These are phyloP conservation scores for Petrocephalus schoutedeni DNA, from an alignment of 2,797 vertebrate genomes.

Conservation along the genomic window DNA sequence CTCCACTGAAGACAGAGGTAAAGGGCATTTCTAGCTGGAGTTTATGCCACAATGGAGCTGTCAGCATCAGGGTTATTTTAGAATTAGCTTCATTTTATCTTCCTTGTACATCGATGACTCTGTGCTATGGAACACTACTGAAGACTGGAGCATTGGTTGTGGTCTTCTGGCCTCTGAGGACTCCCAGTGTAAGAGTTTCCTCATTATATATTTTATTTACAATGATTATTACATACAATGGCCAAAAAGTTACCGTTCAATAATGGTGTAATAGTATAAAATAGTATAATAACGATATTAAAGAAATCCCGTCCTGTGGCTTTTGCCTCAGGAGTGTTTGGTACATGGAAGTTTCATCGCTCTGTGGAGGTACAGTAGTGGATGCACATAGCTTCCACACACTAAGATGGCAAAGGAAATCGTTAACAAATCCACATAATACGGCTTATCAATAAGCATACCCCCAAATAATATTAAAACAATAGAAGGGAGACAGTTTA, in stretches of 20 bases:
- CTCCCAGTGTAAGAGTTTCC: not conserved
- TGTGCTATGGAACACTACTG: not conserved
- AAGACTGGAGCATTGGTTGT: not conserved
- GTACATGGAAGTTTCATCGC: conserved; percentile 5
- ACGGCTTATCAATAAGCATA: no score
- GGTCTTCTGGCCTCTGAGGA: not conserved
- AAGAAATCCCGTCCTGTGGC: not conserved
- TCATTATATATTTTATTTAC: not conserved
- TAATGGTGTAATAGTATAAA: not conserved
- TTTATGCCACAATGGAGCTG: not conserved
- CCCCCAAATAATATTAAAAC: not conserved
- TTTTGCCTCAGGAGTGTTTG: not conserved
- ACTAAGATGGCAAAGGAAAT: not conserved
- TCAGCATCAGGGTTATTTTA: not conserved
- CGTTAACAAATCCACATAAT: not conserved
- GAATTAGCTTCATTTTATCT: not conserved
- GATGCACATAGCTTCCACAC: conserved; percentile 12
- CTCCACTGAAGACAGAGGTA: not conserved
- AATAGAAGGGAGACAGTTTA: not conserved
- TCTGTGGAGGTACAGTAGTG: conserved; percentile 14
- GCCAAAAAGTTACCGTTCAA: not conserved
- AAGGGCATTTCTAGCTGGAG: not conserved
- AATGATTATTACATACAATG: not conserved
- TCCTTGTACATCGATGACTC: not conserved
- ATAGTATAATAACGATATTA: not conserved